Evolutionary conservation across 2,797 vertebrate genomes (phyloP).

Genomic region (Characodon lateralis): DNA sequence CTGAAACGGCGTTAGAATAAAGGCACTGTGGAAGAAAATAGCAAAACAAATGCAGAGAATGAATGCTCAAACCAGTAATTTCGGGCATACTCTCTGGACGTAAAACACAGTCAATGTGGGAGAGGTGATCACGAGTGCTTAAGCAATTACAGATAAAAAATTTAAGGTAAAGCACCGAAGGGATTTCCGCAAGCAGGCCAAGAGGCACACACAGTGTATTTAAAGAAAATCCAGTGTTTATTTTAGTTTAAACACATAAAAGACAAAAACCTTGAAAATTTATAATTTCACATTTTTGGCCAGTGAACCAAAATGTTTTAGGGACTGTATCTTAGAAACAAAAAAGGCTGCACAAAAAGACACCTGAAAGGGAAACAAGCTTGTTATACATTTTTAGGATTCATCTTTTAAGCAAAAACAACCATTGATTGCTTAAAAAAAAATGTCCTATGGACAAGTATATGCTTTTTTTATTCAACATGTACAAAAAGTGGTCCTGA

Average conservation of each 20-base stretch:
- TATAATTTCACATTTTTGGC: conserved; percentile 19
- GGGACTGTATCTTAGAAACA: conserved; percentile 4
- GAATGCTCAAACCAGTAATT: conserved; percentile 20
- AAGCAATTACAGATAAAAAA: conserved; percentile 18
- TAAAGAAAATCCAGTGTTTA: conserved; percentile 76
- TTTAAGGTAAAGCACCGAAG: conserved; percentile 3
- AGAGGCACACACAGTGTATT: conserved; percentile 17
- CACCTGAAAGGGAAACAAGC: conserved; percentile 10
- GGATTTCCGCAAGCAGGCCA: conserved; percentile 1
- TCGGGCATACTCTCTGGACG: neutral
- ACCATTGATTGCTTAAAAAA: neutral
- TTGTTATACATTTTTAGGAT: conserved; percentile 14
- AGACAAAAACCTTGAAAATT: conserved; percentile 20
- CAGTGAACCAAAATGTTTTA: neutral
- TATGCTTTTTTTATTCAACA: neutral
- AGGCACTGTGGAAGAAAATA: conserved; percentile 8
- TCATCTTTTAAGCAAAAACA: conserved; percentile 25
- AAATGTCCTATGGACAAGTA: neutral
- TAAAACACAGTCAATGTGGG: conserved; percentile 20
- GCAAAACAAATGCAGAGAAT: neutral
- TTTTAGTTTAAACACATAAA: conserved; percentile 51
- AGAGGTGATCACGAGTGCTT: neutral
- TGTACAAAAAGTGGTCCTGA: neutral
- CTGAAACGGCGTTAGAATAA: neutral
- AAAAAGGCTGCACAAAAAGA: conserved; percentile 18